phyloP scores from a whole-genome alignment of 2,797 vertebrate genomes.

The Caiman crocodilus region DNA sequence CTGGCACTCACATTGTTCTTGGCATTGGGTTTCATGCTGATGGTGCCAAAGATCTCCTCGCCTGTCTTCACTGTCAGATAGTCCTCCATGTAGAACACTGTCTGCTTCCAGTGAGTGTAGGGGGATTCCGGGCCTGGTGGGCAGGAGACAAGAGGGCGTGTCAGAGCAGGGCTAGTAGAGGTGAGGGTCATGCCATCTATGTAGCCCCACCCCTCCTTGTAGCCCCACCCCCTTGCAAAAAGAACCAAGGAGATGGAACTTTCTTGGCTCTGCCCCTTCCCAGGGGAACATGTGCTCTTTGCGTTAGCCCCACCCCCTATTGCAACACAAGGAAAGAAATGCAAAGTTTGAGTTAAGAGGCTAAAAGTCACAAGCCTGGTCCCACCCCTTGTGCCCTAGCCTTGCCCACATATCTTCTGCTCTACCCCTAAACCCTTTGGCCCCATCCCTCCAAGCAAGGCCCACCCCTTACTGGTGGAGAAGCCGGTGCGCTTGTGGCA shows the following conservation, averaged over 20 bases:
- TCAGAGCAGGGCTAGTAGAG: neutral
- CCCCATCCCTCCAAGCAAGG: fast-evolving
- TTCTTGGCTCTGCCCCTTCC: too few relatives aligned
- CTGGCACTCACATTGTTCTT: conserved; percentile 92
- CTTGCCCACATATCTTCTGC: neutral
- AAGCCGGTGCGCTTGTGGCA: conserved; percentile 96
- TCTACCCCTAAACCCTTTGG: fast-evolving
- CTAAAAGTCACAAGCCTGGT: too few relatives aligned
- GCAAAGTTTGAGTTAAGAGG: too few relatives aligned
- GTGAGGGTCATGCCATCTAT: too few relatives aligned
- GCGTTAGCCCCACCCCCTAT: too few relatives aligned
- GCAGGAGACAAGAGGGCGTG: neutral
- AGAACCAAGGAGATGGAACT: too few relatives aligned
- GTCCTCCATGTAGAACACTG: conserved; percentile 95
- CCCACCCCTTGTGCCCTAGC: neutral
- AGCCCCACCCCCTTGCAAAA: too few relatives aligned
- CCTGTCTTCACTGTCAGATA: conserved; percentile 94
- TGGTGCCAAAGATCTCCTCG: conserved; percentile 95
- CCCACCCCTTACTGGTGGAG: conserved; percentile 86
- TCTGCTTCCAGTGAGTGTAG: conserved; percentile 98
- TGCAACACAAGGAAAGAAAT: too few relatives aligned
- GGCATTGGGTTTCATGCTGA: conserved; percentile 95
- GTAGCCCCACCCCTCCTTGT: too few relatives aligned
- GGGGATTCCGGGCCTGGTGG: conserved; percentile 92
- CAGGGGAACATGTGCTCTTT: too few relatives aligned